Conservation (phyloP, 2,113 vertebrate species). For the Actenoides lindsayi region DNA sequence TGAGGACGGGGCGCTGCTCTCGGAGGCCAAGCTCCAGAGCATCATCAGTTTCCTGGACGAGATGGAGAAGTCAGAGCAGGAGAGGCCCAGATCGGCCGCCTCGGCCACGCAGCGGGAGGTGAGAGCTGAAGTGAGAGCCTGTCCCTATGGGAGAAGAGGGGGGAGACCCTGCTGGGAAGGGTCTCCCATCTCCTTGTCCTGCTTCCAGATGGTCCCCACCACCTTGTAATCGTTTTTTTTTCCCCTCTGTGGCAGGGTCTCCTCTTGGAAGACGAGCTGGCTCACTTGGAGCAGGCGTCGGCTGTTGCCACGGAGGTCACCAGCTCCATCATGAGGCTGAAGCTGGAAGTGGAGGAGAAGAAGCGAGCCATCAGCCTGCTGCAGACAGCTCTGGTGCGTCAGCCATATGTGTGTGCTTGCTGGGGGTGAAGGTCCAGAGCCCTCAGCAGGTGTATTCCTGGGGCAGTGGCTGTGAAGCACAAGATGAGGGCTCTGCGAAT, state of each 20-base stretch:
- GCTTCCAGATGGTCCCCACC: background rate
- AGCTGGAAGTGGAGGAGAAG: constrained; percentile 93
- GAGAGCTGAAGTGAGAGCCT: background rate
- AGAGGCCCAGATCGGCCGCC: constrained; percentile 81
- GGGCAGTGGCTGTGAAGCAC: background rate
- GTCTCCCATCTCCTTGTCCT: background rate
- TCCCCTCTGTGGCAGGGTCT: constrained; percentile 61
- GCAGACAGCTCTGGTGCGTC: constrained; percentile 87
- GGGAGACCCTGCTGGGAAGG: background rate
- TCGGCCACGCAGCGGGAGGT: constrained; percentile 84
- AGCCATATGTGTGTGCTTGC: background rate
- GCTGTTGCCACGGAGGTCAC: constrained; percentile 84
- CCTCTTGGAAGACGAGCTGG: constrained; percentile 82
- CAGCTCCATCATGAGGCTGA: constrained; percentile 84
- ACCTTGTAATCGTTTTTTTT: fast-evolving
- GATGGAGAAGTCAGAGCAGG: constrained; percentile 92
- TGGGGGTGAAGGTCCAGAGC: background rate
- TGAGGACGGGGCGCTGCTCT: constrained; percentile 85
- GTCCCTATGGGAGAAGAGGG: fast-evolving
- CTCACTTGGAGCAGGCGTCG: constrained; percentile 76
- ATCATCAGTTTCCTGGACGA: constrained; percentile 96
- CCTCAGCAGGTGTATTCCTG: background rate
- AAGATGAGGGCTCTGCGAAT: background rate
- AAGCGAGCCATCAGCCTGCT: constrained; percentile 83
- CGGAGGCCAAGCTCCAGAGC: constrained; percentile 93